phyloP scores from a whole-genome alignment of 2,888 invertebrate species.

The Ischnus inquisitorius region DNA sequence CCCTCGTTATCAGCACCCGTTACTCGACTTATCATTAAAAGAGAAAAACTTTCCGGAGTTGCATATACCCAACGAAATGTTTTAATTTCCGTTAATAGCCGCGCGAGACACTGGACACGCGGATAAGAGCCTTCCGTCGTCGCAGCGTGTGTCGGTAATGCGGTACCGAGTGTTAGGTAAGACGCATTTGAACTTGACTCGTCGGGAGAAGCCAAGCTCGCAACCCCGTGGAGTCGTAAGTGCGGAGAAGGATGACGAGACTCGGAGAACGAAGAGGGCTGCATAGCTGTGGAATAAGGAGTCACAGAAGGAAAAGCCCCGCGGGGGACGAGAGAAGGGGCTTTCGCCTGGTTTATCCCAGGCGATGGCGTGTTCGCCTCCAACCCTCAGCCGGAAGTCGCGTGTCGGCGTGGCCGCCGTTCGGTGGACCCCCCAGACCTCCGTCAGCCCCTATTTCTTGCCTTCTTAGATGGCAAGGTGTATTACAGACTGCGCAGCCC shows the following conservation, averaged over 20 bases:
- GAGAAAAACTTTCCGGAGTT: no score
- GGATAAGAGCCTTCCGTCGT: constrained; percentile 9
- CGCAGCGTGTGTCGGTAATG: neutral
- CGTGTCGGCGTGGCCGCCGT: constrained; percentile 80
- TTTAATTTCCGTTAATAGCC: neutral
- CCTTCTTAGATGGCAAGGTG: constrained; percentile 51
- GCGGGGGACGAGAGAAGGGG: constrained; percentile 12
- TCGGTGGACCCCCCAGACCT: constrained; percentile 23
- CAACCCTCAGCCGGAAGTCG: constrained; percentile 83
- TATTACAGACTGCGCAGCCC: constrained; percentile 65
- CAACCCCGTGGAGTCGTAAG: neutral
- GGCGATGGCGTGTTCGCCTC: constrained; percentile 79
- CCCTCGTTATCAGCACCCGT: no score
- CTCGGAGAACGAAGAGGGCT: constrained; percentile 6
- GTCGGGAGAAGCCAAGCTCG: neutral
- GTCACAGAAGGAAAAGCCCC: neutral
- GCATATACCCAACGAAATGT: no score
- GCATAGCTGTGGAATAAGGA: constrained; percentile 7
- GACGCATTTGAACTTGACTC: constrained; percentile 68
- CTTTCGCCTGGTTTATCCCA: constrained; percentile 56
- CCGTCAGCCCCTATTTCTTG: constrained; percentile 51
- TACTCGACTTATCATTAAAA: no score
- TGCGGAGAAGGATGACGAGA: constrained; percentile 23
- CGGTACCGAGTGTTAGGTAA: neutral
- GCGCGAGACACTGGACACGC: neutral